Base-by-base conservation (phyloP, 30 jellyfish, hydroid and myxozoan species). In the Chrysaora quinquecirrha region DNA sequence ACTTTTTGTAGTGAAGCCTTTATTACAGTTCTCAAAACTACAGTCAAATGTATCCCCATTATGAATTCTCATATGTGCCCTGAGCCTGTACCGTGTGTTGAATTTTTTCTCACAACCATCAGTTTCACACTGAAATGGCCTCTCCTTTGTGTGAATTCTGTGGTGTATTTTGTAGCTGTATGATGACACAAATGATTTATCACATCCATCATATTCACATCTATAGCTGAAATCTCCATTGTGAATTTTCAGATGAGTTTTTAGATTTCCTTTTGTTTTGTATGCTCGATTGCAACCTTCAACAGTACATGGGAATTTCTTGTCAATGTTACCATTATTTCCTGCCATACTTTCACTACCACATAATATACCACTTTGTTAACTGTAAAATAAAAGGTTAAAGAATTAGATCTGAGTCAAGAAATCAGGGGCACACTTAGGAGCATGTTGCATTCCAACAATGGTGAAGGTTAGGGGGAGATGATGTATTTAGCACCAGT, bases 1-100 rank as follows among this genome's bases (percentile, higher is more conserved):
- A 83, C 97, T 90, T 38, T 76, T 82, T 56, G 97, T 90, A 21
- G 97, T 90, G 58, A 90, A 90, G 1, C 97, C 95, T 76, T 90
- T 90, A 25, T 70, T 76, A 33, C 97, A 90, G 72, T 80, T 84
- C 14, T 73, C 96, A 78, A 90, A 80, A 10, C 83, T 19, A 71
- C 97, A 90, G 47, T 83, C 92, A 70, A 90, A 90, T 1, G 92
- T 71, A 20, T 84, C 90, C 2, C 97, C 97, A 60, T 90, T 85
- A 65, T 90, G 97, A 16, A 90, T 80, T 47, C 97, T 76, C 90
- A 81, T 82, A 27, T 90, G 97, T 34, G 97, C 96, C 23, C 90
- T 34, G 43, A 90, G 89, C 29, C 97, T 49, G 68, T 90, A 90
- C 49, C 87, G 48, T 19, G 97, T 90, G 71, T 90, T 90, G 58